phyloP scores from a whole-genome alignment of 2,113 vertebrate genomes.

The Ahaetulla prasina region DNA sequence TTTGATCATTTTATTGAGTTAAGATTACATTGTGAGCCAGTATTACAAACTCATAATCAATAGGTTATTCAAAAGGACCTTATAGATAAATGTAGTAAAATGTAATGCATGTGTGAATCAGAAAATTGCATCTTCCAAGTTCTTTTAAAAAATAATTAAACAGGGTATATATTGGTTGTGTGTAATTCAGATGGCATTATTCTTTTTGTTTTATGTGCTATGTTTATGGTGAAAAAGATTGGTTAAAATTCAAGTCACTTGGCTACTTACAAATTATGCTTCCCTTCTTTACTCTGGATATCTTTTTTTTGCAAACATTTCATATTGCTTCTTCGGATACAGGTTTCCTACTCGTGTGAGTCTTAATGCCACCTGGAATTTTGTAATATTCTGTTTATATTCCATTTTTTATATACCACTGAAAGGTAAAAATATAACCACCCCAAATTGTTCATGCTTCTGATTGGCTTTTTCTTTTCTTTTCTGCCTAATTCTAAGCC shows the following conservation, averaged over 20 bases:
- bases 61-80: neutral
- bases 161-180: neutral
- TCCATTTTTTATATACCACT: slow-evolving; percentile 2
- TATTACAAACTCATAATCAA: neutral
- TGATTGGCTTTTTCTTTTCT: neutral
- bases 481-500: slow-evolving; percentile 26
- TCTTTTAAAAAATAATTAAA: neutral
- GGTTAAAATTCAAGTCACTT: neutral
- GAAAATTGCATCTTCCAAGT: neutral
- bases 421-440: neutral
- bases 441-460: neutral
- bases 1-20: neutral
- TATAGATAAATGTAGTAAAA: neutral
- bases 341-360: neutral
- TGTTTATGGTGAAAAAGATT: neutral
- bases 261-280: neutral
- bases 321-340: neutral
- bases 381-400: slow-evolving; percentile 6
- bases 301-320: neutral
- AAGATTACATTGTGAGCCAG: neutral
- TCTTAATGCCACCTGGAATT: slow-evolving; percentile 25
- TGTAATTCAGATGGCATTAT: neutral
- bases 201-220: neutral
- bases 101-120: neutral
- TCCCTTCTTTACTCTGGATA: accelerated